phyloP scores from a whole-genome alignment of 1,140 invertebrate genomes.

The Cryptotermes secundus region DNA sequence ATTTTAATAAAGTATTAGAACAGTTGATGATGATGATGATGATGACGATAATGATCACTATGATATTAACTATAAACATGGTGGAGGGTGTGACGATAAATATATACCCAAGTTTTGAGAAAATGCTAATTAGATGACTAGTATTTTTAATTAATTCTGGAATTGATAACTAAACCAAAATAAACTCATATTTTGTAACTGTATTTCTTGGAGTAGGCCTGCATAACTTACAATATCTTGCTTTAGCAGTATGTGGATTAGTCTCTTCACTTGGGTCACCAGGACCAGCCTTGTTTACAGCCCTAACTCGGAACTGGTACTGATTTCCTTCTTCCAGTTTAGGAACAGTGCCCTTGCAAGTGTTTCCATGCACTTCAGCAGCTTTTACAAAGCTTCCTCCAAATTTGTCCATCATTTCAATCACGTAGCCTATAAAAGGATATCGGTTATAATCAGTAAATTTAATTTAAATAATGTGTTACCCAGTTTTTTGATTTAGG shows the following conservation, averaged over 20 bases:
- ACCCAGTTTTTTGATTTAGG: background rate
- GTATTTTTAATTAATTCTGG: background rate
- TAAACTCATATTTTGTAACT: background rate
- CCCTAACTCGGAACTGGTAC: constrained; percentile 92
- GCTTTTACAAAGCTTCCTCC: constrained; percentile 65
- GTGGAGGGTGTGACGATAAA: too few relatives aligned
- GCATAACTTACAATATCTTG: constrained; percentile 76
- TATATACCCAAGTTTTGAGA: background rate
- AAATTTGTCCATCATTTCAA: constrained; percentile 82
- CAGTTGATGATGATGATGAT: too few relatives aligned
- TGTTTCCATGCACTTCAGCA: constrained; percentile 73
- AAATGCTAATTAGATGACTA: constrained; percentile 17
- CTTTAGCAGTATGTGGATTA: constrained; percentile 92
- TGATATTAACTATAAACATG: too few relatives aligned
- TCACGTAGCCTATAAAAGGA: constrained; percentile 73
- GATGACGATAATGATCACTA: too few relatives aligned
- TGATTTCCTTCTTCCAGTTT: constrained; percentile 92
- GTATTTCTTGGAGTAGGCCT: background rate
- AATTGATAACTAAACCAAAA: background rate
- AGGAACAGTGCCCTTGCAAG: constrained; percentile 79
- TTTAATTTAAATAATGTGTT: too few relatives aligned
- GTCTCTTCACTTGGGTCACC: constrained; percentile 95
- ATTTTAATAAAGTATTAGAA: too few relatives aligned
- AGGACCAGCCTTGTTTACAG: constrained; percentile 93
- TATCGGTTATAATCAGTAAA: background rate